Conservation (phyloP, 2,888 invertebrate genomes). For the Stictocephala bisonia region DNA sequence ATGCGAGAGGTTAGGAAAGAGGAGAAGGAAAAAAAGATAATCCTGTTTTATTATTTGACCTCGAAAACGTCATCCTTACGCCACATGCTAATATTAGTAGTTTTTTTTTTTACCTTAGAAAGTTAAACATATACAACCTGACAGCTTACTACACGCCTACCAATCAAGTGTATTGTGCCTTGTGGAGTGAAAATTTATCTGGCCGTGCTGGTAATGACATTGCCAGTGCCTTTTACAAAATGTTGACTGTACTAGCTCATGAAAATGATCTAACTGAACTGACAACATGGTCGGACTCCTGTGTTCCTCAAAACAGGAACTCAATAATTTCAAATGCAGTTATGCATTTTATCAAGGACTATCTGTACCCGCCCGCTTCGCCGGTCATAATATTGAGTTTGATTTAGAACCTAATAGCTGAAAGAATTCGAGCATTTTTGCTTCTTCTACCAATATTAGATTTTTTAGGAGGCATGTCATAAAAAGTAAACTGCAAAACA, state of each 20-base stretch:
- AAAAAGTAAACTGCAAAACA: no score
- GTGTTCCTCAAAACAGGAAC: constrained; percentile 40
- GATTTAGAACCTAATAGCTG: no score
- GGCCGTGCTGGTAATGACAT: constrained; percentile 38
- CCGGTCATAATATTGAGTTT: no score
- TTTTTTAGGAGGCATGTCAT: no score
- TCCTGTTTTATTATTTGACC: constrained; percentile 33
- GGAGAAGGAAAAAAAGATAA: neutral
- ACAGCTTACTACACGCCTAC: constrained; percentile 40
- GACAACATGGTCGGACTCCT: constrained; percentile 21
- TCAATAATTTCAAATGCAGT: constrained; percentile 36
- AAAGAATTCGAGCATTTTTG: no score
- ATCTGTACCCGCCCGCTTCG: no score
- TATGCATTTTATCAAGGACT: constrained; percentile 27
- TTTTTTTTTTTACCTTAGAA: constrained; percentile 36
- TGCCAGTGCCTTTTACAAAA: constrained; percentile 34
- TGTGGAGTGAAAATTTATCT: constrained; percentile 22
- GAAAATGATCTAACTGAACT: constrained; percentile 41
- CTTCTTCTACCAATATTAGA: no score
- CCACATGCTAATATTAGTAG: constrained; percentile 36
- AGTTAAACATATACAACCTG: constrained; percentile 36
- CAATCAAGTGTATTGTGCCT: constrained; percentile 37
- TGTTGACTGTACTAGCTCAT: constrained; percentile 20
- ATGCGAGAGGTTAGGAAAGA: constrained; percentile 26
- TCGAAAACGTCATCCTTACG: constrained; percentile 38